Evolutionary conservation across 2,797 vertebrate species (phyloP).

Genomic region (Lophotriccus pileatus): DNA sequence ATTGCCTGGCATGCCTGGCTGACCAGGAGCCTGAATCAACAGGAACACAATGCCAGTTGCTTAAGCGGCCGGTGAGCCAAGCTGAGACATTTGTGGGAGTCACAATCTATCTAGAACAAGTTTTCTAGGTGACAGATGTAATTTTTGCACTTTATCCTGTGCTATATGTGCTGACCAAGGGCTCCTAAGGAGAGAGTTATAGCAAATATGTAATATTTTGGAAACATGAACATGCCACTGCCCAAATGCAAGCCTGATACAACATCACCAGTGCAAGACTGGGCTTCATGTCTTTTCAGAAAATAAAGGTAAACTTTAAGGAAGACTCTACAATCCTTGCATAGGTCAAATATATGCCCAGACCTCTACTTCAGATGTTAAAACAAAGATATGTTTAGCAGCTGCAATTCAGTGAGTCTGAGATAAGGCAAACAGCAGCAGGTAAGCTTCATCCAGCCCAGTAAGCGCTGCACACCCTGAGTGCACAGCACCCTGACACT

Average conservation of each 20-base stretch:
- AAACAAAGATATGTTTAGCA: background rate
- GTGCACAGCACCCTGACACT: rapidly evolving
- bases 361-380: background rate
- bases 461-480: background rate
- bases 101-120: background rate
- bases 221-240: rapidly evolving
- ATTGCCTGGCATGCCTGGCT: background rate
- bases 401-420: background rate
- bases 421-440: background rate
- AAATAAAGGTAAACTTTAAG: background rate
- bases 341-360: background rate
- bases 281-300: background rate
- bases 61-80: background rate
- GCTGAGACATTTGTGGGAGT: background rate
- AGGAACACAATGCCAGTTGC: background rate
- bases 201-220: background rate
- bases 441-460: background rate
- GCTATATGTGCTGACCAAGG: background rate
- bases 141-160: background rate
- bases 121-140: background rate
- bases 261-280: background rate
- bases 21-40: background rate
- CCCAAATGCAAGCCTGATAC: background rate
- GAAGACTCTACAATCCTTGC: background rate
- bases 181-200: background rate